Base-by-base conservation (phyloP, 2,113 vertebrate genomes). In the Carassius auratus region DNA sequence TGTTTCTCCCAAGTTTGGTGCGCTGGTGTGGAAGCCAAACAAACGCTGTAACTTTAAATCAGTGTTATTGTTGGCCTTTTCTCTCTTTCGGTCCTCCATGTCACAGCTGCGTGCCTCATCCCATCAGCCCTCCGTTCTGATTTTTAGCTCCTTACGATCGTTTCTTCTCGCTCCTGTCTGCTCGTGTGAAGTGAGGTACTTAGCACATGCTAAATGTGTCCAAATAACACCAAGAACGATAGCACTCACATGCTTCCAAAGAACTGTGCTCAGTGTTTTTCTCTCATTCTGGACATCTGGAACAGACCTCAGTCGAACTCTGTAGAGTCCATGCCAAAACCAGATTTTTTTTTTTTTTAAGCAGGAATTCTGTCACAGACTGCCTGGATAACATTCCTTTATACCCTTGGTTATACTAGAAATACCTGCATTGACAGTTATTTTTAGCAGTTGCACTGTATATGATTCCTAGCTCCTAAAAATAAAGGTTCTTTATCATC, bases 1-100 rank as follows among this genome's bases (percentile, higher is more conserved):
- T 83, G 89, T 92, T 95, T 94, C 93, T 95, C 93, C 94, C 94
- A 93, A 95, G 92, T 95, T 95, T 95, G 95, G 95, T 94, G 94
- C 93, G 94, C 93, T 93, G 92, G 87, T 90, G 89, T 91, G 90
- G 89, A 87, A 90, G 91, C 91, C 86, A 52, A 78, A 21, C 86
- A 61, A 89, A 89, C 90, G 87, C 89, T 68, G 88, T 90, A 88
- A 88, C 89, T 92, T 91, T 93, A 93, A 93, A 91, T 89, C 82
- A 86, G 71, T 92, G 91, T 92, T 94, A 93, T 91, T 93, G 90
- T 93, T 64, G 30, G 10, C 84, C 62, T 76, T 71, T 74, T 50
- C 23, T 62, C 88, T 77, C 83, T 57, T 48, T n/a, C 52, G 5
- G 14, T 55, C 52, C 52, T 55, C 52, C 52, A 6, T 48, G 26